These are phyloP conservation scores for Macrosoma leucophasiata DNA, from an alignment of 2,888 invertebrate genomes.

Conservation along the genomic window DNA sequence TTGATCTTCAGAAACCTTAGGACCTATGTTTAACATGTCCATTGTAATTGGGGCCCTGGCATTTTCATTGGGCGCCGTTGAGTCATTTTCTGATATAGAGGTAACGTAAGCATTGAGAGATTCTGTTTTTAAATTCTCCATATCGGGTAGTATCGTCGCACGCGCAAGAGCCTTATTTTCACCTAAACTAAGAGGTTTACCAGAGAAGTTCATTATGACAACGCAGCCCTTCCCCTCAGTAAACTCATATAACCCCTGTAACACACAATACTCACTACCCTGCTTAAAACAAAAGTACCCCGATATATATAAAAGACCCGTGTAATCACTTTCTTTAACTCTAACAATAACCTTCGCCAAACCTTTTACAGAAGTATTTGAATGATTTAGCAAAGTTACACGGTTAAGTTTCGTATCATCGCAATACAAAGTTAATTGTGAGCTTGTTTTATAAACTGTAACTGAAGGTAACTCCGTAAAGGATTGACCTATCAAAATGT, in stretches of 20 bases:
- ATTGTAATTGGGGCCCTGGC: not conserved
- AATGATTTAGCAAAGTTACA: not conserved
- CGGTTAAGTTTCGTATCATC: constrained; percentile 1
- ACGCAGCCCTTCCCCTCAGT: not conserved
- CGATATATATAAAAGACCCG: not conserved
- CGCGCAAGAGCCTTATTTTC: not conserved
- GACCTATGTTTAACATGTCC: constrained; percentile 6
- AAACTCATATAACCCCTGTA: constrained; percentile 1
- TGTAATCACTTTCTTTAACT: not conserved
- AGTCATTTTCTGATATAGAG: not conserved
- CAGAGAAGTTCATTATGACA: not conserved
- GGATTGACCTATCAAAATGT: constrained; percentile 16
- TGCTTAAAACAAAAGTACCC: not conserved
- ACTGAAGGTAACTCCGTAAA: constrained; percentile 14
- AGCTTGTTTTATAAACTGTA: constrained; percentile 9
- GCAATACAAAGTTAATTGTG: constrained; percentile 2
- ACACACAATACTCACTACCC: too few relatives aligned
- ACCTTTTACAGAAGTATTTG: not conserved
- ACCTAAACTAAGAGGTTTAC: not conserved
- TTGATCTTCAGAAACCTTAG: not conserved
- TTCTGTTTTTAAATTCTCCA: not conserved
- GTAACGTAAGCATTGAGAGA: not conserved
- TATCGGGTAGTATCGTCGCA: not conserved
- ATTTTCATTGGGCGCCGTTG: not conserved
- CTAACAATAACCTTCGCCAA: not conserved